Evolutionary conservation across 1,140 invertebrate species (phyloP).

Genomic region (Geopemphigus sp.): DNA sequence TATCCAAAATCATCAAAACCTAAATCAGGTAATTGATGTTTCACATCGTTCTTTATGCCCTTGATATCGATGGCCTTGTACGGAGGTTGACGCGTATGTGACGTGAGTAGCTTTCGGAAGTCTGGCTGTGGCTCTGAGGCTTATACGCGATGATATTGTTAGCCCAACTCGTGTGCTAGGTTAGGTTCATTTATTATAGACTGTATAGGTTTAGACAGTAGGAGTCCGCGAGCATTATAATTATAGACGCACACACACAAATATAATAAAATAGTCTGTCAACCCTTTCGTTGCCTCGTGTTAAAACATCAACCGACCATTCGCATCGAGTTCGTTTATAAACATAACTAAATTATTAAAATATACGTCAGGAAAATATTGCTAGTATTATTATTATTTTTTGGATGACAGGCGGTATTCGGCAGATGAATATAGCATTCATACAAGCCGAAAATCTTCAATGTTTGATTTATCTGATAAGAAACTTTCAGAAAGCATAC

Average conservation of each 20-base stretch:
- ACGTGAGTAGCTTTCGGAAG: constrained; percentile 45
- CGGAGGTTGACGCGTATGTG: constrained; percentile 23
- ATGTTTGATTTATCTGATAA: constrained; percentile 12
- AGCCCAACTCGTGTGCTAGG: constrained; percentile 1
- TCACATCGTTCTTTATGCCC: background rate
- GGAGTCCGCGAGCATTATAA: constrained; percentile 26
- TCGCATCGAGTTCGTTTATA: background rate
- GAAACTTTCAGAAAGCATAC: constrained; percentile 26
- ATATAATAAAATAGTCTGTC: constrained; percentile 13
- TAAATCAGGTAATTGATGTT: background rate
- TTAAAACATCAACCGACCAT: background rate
- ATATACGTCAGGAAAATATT: background rate
- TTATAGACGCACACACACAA: constrained; percentile 25
- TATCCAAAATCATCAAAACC: background rate
- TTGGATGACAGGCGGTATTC: constrained; percentile 9
- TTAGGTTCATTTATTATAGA: no score
- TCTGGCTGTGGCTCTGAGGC: background rate
- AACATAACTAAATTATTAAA: background rate
- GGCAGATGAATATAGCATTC: constrained; percentile 22
- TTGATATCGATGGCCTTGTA: constrained; percentile 4
- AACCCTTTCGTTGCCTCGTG: constrained; percentile 3
- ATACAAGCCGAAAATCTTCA: background rate
- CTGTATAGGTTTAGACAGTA: background rate
- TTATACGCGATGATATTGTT: constrained; percentile 3
- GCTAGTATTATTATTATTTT: background rate